Evolutionary conservation across 2,797 vertebrate species (phyloP).

Genomic region (Gallinago solitaria): DNA sequence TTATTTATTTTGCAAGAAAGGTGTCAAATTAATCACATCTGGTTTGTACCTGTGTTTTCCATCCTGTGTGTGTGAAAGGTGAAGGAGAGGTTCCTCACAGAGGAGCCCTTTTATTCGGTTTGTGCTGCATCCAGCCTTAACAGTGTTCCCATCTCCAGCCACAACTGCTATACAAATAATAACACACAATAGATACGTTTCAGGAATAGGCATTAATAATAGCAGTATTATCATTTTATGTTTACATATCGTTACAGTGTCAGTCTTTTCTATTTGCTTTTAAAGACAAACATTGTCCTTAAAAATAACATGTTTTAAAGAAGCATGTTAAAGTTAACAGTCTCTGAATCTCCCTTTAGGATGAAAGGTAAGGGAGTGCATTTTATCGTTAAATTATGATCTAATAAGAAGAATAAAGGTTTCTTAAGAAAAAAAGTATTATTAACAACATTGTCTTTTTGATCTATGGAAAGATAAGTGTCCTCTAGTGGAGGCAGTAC

Average conservation of each 20-base stretch:
- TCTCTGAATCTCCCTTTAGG: background rate
- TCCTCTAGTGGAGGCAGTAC: constrained; percentile 14
- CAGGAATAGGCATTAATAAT: background rate
- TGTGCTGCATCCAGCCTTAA: background rate
- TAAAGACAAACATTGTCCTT: background rate
- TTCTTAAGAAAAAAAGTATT: background rate
- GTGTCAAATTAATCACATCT: accelerated
- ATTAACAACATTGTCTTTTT: background rate
- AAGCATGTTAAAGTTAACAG: background rate
- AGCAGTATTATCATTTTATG: background rate
- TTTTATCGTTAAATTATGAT: constrained; percentile 11
- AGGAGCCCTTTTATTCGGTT: background rate
- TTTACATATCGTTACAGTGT: background rate
- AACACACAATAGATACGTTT: background rate
- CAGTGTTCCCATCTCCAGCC: background rate
- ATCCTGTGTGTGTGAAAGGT: background rate
- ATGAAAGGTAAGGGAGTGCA: background rate
- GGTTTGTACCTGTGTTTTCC: background rate
- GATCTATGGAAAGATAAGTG: constrained; percentile 35
- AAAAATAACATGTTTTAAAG: background rate
- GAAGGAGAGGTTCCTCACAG: background rate
- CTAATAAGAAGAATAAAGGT: background rate
- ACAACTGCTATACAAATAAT: background rate
- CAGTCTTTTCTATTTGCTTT: background rate
- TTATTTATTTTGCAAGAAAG: background rate